A percentile compares a stretch with the other conserved stretches of the same genome.
Evolutionary conservation across 1,140 invertebrate species (phyloP).

Genomic region (Patella vulgata): DNA sequence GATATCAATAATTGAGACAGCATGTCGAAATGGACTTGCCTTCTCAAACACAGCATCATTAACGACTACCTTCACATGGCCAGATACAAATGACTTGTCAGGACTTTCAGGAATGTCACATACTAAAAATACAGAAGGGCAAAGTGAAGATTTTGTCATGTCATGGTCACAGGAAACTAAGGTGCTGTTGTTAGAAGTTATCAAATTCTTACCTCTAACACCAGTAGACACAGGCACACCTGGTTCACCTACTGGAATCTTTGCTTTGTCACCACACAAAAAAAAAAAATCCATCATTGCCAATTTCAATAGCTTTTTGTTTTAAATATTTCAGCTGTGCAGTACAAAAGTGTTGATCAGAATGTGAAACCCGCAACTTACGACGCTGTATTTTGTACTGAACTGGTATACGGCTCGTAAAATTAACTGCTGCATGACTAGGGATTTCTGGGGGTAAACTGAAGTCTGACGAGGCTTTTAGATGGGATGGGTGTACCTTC

Average conservation of each 20-base stretch:
- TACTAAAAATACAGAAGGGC: conserved; percentile 15
- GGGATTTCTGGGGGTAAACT: no score
- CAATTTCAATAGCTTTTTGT: conserved; percentile 18
- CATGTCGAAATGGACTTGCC: conserved; percentile 20
- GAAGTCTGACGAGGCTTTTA: no score
- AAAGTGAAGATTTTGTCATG: conserved; percentile 18
- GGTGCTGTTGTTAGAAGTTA: conserved; percentile 6
- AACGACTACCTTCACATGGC: conserved; percentile 12
- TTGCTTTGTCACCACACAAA: conserved; percentile 38
- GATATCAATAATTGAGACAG: no score
- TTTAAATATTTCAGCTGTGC: conserved; percentile 28
- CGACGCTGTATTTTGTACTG: conserved; percentile 39
- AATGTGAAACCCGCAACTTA: conserved; percentile 17
- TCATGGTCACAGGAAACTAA: conserved; percentile 28
- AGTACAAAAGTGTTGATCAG: conserved; percentile 32
- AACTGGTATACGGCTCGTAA: no score
- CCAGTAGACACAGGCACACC: conserved; percentile 20
- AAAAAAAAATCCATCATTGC: not conserved
- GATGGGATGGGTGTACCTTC: no score
- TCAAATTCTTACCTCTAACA: conserved; percentile 10
- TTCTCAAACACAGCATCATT: conserved; percentile 32
- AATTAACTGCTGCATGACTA: no score
- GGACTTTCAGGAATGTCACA: conserved; percentile 17
- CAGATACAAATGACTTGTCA: conserved; percentile 19
- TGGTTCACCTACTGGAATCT: conserved; percentile 26